Evolutionary conservation across 2,888 invertebrate genomes (phyloP).

Genomic region (Alcis repandata): DNA sequence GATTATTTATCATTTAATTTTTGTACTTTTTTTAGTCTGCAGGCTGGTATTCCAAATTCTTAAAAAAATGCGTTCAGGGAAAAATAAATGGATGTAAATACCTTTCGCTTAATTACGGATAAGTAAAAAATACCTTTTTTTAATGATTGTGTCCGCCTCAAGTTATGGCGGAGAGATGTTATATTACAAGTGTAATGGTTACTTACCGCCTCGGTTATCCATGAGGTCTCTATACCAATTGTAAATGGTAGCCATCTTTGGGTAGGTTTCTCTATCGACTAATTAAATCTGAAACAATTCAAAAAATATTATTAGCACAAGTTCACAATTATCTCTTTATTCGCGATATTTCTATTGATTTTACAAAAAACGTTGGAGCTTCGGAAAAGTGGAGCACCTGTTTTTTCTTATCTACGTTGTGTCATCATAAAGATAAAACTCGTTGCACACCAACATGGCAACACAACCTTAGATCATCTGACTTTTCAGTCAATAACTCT

Average conservation of each 20-base stretch:
- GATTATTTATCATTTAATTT: too few species aligned
- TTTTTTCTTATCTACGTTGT: too few species aligned
- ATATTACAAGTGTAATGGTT: background rate
- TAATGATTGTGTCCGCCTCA: too few species aligned
- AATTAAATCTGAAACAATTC: conserved; percentile 79
- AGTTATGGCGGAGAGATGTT: too few species aligned
- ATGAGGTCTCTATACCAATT: conserved; percentile 90
- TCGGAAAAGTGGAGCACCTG: too few species aligned
- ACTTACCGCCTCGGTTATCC: conserved; percentile 91
- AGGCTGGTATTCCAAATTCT: too few species aligned
- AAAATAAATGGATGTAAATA: too few species aligned
- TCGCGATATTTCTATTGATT: background rate
- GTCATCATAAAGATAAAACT: background rate
- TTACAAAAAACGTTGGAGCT: background rate
- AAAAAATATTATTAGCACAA: conserved; percentile 35
- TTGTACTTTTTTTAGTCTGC: too few species aligned
- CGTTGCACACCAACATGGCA: background rate
- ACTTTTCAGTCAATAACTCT: background rate
- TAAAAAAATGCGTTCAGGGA: too few species aligned
- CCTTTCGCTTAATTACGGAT: too few species aligned
- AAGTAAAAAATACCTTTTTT: background rate
- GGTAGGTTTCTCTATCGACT: conserved; percentile 68
- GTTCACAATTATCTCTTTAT: background rate
- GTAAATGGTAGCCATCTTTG: conserved; percentile 87
- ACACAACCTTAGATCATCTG: background rate